Evolutionary conservation across 2,797 vertebrate genomes (phyloP), one percentile per base, ranked within the genome.

Genomic region (Macrochelys suwanniensis): DNA sequence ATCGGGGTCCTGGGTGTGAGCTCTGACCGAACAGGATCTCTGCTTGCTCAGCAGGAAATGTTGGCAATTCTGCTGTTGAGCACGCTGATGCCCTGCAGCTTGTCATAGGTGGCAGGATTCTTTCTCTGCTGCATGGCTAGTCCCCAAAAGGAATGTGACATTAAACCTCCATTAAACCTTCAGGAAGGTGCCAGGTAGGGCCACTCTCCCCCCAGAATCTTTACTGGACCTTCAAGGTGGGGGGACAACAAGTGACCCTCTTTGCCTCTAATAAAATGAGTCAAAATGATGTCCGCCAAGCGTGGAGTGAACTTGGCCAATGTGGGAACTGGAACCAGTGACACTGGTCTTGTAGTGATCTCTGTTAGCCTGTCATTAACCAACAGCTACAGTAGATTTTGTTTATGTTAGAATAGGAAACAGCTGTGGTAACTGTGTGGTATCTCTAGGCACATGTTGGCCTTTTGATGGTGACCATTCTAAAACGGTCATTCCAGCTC

Each of bases 101-200:
- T 68, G 65, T n/a, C 65, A 68, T 37, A 37, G 42, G 74, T 76
- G 25, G 61, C 33, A 4, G 65, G 81, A 45, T 13, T 25, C n/a
- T 2, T 80, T 7, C 83, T 0, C 0, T 11, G 31, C 10, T 50
- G 31, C 19, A 21, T 51, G 28, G 49, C 19, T 11, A n/a, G 77
- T 23, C 11, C 26, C 74, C 0, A 1, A 4, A n/a, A 71, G 2
- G 0, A 49, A n/a, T 79, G 1, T 0, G 15, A 82, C 80, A 8
- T 80, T 19, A 2, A 79, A 91, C 51, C 79, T 78, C 25, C 79
- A 83, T 17, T 2, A 3, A 0, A 42, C 37, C 61, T 79, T 53
- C 31, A 0, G 3, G 65, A 79, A 76, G 81, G 81, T 88, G 83
- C 37, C 56, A 77, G 42, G 93, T 37, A 76, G 25, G 74, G 25